phyloP scores from a whole-genome alignment of 2,888 invertebrate genomes.

The Eucera pruinosa region DNA sequence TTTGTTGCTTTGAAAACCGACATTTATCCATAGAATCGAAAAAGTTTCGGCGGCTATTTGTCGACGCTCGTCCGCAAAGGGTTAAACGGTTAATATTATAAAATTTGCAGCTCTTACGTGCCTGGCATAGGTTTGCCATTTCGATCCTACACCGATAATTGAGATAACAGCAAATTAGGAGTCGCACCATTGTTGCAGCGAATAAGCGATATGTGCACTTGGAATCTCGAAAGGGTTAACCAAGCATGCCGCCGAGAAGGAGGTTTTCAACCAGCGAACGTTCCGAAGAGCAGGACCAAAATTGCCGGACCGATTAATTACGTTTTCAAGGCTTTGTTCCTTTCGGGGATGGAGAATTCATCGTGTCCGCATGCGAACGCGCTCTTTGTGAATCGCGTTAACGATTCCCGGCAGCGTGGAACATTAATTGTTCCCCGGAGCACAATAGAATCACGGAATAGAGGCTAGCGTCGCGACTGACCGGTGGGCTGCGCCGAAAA shows the following conservation, averaged over 20 bases:
- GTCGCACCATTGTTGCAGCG: too few species aligned
- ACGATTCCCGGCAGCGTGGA: slow-evolving; percentile 58
- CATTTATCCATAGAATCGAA: too few species aligned
- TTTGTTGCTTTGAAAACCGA: too few species aligned
- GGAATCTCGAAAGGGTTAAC: background rate
- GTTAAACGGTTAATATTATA: too few species aligned
- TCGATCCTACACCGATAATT: too few species aligned
- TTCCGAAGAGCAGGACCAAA: slow-evolving; percentile 19
- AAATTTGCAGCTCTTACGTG: too few species aligned
- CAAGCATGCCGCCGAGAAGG: slow-evolving; percentile 16
- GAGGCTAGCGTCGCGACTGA: slow-evolving; percentile 36
- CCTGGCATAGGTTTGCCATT: too few species aligned
- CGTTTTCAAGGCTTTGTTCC: slow-evolving; percentile 60
- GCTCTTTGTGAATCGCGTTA: slow-evolving; percentile 63
- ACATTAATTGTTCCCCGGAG: slow-evolving; percentile 65
- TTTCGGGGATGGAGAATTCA: slow-evolving; percentile 55
- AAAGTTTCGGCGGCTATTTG: too few species aligned
- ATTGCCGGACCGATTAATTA: slow-evolving; percentile 62
- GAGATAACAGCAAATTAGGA: too few species aligned
- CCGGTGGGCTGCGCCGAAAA: slow-evolving; percentile 28
- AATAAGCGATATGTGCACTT: too few species aligned
- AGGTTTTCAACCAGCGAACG: slow-evolving; percentile 36
- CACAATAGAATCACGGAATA: slow-evolving; percentile 54
- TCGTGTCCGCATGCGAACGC: slow-evolving; percentile 44
- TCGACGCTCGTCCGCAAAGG: too few species aligned